These are phyloP conservation scores for Drosophila bunnanda DNA, from an alignment of 2,888 invertebrate species.

Conservation along the genomic window DNA sequence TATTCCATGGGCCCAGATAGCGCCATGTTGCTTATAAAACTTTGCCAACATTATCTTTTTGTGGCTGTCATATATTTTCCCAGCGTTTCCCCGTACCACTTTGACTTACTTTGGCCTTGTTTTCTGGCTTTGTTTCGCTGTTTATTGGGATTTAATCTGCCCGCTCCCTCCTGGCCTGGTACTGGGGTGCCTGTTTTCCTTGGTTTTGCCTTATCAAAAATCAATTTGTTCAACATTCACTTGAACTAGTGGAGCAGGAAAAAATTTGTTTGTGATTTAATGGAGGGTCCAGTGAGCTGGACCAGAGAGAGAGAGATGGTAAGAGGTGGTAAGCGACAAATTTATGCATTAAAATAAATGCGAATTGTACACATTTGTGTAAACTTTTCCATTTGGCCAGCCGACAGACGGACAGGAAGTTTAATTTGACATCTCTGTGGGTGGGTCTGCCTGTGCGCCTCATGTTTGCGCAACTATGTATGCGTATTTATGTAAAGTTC, in stretches of 20 bases:
- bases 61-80: slow-evolving; percentile 48
- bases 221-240: slow-evolving; percentile 57
- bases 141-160: slow-evolving; percentile 54
- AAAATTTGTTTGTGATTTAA: slow-evolving; percentile 36
- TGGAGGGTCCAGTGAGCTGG: slow-evolving; percentile 7
- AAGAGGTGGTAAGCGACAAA: slow-evolving; percentile 34
- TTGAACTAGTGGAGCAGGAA: slow-evolving; percentile 36
- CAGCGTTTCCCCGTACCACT: slow-evolving; percentile 17
- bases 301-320: not conserved
- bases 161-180: not conserved
- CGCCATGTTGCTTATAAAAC: slow-evolving; percentile 44
- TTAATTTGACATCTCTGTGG: slow-evolving; percentile 64
- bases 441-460: slow-evolving; percentile 35
- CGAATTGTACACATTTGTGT: slow-evolving; percentile 38
- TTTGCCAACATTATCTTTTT: slow-evolving; percentile 48
- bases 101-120: slow-evolving; percentile 42
- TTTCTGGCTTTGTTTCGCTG: slow-evolving; percentile 31
- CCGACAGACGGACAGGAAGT: slow-evolving; percentile 70
- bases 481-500: slow-evolving; percentile 43
- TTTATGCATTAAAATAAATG: slow-evolving; percentile 63
- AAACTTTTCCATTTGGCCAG: slow-evolving; percentile 40
- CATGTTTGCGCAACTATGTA: slow-evolving; percentile 45
- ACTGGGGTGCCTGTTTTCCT: slow-evolving; percentile 12
- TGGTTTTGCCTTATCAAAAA: slow-evolving; percentile 54
- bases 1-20: slow-evolving; percentile 16